Evolutionary conservation across 2,888 invertebrate species (phyloP).

Genomic region (Meghimatium bilineatum): DNA sequence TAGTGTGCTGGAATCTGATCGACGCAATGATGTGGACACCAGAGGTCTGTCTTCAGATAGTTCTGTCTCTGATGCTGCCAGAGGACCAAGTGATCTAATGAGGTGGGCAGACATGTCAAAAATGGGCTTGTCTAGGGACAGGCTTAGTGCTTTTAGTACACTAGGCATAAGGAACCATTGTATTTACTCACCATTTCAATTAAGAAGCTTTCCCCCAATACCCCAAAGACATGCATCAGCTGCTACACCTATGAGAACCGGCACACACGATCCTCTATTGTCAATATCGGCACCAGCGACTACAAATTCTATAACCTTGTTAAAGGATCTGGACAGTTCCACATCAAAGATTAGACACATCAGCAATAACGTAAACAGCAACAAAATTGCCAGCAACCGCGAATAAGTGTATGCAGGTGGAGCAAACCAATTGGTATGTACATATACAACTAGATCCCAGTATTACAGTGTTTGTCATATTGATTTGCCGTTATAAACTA

Average conservation of each 20-base stretch:
- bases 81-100: conserved; percentile 13
- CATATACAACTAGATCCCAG: neutral
- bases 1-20: conserved; percentile 3
- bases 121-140: conserved; percentile 24
- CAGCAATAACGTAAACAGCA: conserved; percentile 6
- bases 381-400: neutral
- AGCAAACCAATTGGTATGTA: neutral
- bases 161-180: conserved; percentile 29
- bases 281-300: neutral
- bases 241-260: conserved; percentile 20
- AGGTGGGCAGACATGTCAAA: conserved; percentile 22
- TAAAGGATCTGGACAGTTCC: conserved; percentile 8
- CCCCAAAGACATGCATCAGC: conserved; percentile 18
- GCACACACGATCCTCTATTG: neutral
- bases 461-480: neutral
- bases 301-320: neutral
- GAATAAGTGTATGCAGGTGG: neutral
- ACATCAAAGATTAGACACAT: neutral
- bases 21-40: neutral
- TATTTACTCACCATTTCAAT: conserved; percentile 20
- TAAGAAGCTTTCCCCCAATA: conserved; percentile 2
- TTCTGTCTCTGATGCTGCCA: conserved; percentile 21
- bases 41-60: neutral
- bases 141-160: conserved; percentile 36
- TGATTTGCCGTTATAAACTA: neutral